Conservation (phyloP, 2,113 vertebrate species). For the Piaya cayana region DNA sequence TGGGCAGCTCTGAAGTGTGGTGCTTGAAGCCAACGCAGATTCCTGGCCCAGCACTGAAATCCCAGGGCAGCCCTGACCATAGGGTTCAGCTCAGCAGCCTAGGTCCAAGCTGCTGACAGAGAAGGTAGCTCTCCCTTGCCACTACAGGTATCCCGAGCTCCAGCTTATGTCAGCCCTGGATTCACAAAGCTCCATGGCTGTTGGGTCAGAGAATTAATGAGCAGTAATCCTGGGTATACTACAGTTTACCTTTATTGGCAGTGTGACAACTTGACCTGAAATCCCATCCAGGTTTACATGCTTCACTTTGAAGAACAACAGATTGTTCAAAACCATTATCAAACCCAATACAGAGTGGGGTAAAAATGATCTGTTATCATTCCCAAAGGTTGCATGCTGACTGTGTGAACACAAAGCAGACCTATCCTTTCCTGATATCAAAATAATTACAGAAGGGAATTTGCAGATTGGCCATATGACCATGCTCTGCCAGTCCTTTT, state of each 20-base stretch:
- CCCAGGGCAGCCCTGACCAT: neutral
- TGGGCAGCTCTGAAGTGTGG: accelerated
- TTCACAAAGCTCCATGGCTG: accelerated
- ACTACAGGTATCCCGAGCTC: neutral
- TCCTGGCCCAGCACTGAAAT: neutral
- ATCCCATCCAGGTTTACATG: neutral
- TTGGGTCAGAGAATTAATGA: neutral
- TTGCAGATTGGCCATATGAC: neutral
- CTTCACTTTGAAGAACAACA: neutral
- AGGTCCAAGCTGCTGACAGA: neutral
- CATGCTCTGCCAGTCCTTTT: neutral
- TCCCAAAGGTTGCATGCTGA: neutral
- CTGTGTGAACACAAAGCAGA: neutral
- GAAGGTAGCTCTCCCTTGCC: neutral
- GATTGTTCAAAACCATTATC: neutral
- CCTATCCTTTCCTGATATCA: neutral
- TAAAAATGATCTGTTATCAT: neutral
- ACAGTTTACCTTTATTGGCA: neutral
- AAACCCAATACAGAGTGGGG: neutral
- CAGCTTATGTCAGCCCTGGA: neutral
- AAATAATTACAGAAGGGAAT: neutral
- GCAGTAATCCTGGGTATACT: neutral
- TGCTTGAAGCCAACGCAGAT: neutral
- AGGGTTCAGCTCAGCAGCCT: neutral
- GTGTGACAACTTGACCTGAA: neutral